A percentile compares a stretch with the other conserved stretches of the same genome.
Evolutionary conservation across 2,888 invertebrate genomes (phyloP).

Genomic region (Mythimna vitellina): DNA sequence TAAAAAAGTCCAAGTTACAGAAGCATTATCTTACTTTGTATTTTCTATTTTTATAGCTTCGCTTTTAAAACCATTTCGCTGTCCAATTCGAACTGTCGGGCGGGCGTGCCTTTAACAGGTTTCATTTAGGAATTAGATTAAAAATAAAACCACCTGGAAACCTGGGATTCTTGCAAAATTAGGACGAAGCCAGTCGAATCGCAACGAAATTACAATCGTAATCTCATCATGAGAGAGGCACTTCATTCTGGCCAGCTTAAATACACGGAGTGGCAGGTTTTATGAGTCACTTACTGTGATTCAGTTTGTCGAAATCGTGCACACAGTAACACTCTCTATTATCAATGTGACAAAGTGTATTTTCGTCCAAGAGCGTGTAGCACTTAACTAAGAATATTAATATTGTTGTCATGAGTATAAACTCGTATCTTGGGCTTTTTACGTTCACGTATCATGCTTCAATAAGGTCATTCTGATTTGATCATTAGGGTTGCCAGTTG

Average conservation of each 20-base stretch:
- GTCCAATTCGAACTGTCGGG: constrained; percentile 56
- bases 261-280: constrained; percentile 58
- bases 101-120: constrained; percentile 44
- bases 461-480: constrained; percentile 59
- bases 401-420: constrained; percentile 61
- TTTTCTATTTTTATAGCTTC: constrained; percentile 50
- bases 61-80: constrained; percentile 59
- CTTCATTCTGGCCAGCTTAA: constrained; percentile 55
- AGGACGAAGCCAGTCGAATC: constrained; percentile 47
- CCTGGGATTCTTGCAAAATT: constrained; percentile 47
- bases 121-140: constrained; percentile 48
- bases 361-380: constrained; percentile 43
- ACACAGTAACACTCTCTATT: constrained; percentile 52
- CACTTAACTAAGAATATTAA: constrained; percentile 59
- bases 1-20: constrained; percentile 32
- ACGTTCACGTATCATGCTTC: constrained; percentile 55
- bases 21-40: constrained; percentile 36
- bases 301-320: constrained; percentile 53
- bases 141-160: constrained; percentile 58
- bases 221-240: constrained; percentile 60
- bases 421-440: constrained; percentile 60
- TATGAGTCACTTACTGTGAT: constrained; percentile 64
- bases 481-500: constrained; percentile 51
- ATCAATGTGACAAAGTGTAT: constrained; percentile 50
- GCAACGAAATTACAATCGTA: constrained; percentile 54